A percentile compares a stretch with the other conserved stretches of the same genome.
Evolutionary conservation across 2,888 invertebrate genomes (phyloP).

Genomic region (Cremastobaeus sp.): DNA sequence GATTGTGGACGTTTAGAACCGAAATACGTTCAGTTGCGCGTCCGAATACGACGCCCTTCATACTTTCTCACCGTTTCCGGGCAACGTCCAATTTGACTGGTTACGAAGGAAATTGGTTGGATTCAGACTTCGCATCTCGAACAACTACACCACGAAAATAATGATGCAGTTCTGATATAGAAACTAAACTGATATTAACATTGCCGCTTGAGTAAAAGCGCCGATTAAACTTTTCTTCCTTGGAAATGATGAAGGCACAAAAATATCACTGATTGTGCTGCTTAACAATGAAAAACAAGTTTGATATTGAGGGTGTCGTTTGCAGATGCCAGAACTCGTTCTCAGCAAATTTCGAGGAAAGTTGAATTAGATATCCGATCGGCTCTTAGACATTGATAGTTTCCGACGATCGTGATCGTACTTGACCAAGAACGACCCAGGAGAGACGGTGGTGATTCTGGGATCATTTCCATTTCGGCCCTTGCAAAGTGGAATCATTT

Average conservation of each 20-base stretch:
- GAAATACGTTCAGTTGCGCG: constrained; percentile 45
- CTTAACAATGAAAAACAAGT: too few species aligned
- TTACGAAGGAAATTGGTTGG: constrained; percentile 55
- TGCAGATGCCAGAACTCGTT: too few species aligned
- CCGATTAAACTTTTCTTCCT: too few species aligned
- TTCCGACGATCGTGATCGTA: constrained; percentile 67
- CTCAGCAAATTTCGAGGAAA: constrained; percentile 26
- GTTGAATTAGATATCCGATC: constrained; percentile 47
- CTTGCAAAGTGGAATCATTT: constrained; percentile 77
- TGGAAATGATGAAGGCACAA: not conserved
- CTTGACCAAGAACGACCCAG: constrained; percentile 71
- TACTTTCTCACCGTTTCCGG: constrained; percentile 58
- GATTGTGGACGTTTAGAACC: constrained; percentile 55
- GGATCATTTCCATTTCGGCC: constrained; percentile 77
- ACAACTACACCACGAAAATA: constrained; percentile 43
- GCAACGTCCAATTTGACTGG: constrained; percentile 63
- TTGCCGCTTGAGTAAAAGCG: too few species aligned
- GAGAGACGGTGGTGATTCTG: constrained; percentile 71
- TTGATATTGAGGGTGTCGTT: too few species aligned
- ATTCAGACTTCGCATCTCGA: constrained; percentile 34
- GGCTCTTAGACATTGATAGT: constrained; percentile 40
- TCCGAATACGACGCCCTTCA: constrained; percentile 59
- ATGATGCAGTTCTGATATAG: constrained; percentile 38
- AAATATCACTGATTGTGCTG: too few species aligned
- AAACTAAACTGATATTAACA: constrained; percentile 31